Evolutionary conservation across 2,113 vertebrate genomes (phyloP).

Genomic region (Morone saxatilis): DNA sequence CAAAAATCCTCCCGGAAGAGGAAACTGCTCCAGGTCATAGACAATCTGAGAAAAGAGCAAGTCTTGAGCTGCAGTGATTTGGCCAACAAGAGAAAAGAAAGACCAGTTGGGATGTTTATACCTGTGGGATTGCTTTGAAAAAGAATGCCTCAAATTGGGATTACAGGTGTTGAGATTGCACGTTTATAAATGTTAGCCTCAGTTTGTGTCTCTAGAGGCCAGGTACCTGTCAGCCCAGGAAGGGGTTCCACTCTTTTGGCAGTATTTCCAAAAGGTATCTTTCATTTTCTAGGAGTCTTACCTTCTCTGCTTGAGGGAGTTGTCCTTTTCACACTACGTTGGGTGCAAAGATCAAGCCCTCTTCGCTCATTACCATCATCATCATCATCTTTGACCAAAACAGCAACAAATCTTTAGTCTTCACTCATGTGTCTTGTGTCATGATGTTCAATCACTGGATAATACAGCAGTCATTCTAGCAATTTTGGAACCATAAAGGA

Average conservation of each 20-base stretch:
- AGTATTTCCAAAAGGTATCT: neutral
- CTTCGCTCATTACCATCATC: neutral
- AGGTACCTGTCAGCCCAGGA: neutral
- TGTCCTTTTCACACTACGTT: neutral
- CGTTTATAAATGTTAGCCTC: constrained; percentile 1
- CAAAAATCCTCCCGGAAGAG: neutral
- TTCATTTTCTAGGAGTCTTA: neutral
- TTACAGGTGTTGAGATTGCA: constrained; percentile 1
- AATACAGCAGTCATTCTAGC: neutral
- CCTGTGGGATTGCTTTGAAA: neutral
- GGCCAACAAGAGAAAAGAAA: neutral
- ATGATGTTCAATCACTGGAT: neutral
- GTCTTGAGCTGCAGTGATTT: neutral
- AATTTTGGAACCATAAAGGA: neutral
- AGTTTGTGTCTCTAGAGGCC: neutral
- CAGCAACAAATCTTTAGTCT: neutral
- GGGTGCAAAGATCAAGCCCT: neutral
- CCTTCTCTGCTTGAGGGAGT: neutral
- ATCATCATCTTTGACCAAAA: neutral
- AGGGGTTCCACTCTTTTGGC: neutral
- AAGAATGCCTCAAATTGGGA: neutral
- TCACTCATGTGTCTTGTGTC: neutral
- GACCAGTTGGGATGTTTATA: neutral
- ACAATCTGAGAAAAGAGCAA: neutral
- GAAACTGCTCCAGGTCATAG: too few relatives aligned